Percentiles rank a stretch among this genome's conserved stretches.
phyloP scores from a whole-genome alignment of 2,113 vertebrate species.

The Pipa parva region DNA sequence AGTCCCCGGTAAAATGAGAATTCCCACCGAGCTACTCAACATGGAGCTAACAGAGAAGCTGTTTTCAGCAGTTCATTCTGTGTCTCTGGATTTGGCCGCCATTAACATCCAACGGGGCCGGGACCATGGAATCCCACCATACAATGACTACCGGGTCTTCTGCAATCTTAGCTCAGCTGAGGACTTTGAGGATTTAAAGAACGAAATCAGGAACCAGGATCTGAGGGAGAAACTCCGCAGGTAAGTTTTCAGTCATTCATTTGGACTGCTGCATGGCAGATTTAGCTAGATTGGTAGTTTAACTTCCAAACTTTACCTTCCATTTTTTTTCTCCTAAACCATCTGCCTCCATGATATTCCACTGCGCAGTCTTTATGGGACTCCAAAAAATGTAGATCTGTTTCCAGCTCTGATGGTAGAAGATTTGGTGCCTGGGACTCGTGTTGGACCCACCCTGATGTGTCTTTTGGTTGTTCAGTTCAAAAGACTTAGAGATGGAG shows the following conservation, averaged over 20 bases:
- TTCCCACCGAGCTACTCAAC: constrained; percentile 62
- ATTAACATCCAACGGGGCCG: constrained; percentile 66
- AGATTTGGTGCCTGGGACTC: constrained; percentile 60
- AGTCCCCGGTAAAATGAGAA: constrained; percentile 62
- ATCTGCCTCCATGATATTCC: background rate
- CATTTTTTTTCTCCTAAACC: background rate
- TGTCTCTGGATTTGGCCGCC: constrained; percentile 61
- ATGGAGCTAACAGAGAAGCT: constrained; percentile 65
- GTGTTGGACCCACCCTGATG: constrained; percentile 60
- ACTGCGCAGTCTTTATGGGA: constrained; percentile 60
- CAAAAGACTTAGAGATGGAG: constrained; percentile 61
- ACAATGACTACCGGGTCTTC: constrained; percentile 65
- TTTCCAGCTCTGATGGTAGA: constrained; percentile 65
- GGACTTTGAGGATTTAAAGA: constrained; percentile 63
- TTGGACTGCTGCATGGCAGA: background rate
- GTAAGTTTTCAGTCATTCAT: constrained; percentile 44
- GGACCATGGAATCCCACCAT: constrained; percentile 64
- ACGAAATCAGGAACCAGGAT: constrained; percentile 64
- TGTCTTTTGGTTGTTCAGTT: constrained; percentile 60
- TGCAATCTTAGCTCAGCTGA: constrained; percentile 61
- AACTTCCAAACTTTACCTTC: too few relatives aligned
- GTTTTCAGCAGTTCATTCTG: constrained; percentile 64
- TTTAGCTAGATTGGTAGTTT: background rate
- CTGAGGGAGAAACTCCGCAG: constrained; percentile 66
- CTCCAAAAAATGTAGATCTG: constrained; percentile 62